These are phyloP conservation scores for Hemicentrotus pulcherrimus DNA, from an alignment of 35 echinoderm and acorn worm genomes.

Conservation along the genomic window DNA sequence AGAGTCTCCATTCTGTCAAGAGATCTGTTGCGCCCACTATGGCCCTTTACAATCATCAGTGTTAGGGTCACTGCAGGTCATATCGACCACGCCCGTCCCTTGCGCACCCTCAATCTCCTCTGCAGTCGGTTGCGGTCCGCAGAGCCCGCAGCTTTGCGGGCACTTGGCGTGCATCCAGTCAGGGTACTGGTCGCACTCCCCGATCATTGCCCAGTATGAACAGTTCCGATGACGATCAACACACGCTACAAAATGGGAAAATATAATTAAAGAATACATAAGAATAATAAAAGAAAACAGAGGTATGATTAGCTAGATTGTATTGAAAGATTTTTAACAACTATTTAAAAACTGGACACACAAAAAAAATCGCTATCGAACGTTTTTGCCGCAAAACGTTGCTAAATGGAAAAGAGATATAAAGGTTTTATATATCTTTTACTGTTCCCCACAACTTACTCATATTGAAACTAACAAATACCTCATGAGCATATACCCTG, in stretches of 20 bases:
- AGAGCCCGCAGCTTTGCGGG: slow-evolving; percentile 60
- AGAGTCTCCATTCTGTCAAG: neutral
- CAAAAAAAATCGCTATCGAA: too few relatives aligned
- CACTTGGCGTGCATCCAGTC: slow-evolving; percentile 69
- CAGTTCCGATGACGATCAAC: slow-evolving; percentile 70
- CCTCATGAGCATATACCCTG: too few relatives aligned
- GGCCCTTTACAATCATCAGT: neutral
- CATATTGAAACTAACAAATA: too few relatives aligned
- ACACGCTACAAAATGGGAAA: slow-evolving; percentile 50
- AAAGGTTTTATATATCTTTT: too few relatives aligned
- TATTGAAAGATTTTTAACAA: too few relatives aligned
- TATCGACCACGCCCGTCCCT: slow-evolving; percentile 8
- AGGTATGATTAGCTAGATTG: too few relatives aligned
- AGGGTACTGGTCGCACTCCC: slow-evolving; percentile 65
- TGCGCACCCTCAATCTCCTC: slow-evolving; percentile 25
- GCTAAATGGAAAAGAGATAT: too few relatives aligned
- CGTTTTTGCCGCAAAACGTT: too few relatives aligned
- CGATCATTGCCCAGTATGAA: slow-evolving; percentile 55
- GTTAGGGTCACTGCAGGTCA: neutral
- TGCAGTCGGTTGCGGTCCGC: slow-evolving; percentile 13
- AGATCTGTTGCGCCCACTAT: neutral
- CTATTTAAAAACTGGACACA: too few relatives aligned
- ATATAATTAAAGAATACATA: too few relatives aligned
- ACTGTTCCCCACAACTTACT: too few relatives aligned
- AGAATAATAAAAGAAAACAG: too few relatives aligned